phyloP scores from a whole-genome alignment of 1,140 invertebrate genomes.

The Adelges cooleyi region DNA sequence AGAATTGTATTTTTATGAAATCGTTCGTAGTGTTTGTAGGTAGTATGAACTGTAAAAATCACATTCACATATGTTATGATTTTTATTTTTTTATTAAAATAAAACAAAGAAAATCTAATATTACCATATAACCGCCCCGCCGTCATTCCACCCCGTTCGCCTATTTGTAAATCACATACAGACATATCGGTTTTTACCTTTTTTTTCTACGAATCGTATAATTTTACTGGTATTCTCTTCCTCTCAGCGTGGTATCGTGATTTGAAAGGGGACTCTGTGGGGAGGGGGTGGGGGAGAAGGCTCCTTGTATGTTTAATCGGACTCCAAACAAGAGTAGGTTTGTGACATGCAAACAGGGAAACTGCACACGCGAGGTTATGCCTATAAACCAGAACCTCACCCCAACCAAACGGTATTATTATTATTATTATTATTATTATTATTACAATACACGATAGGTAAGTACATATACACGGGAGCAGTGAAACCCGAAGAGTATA shows the following conservation, averaged over 20 bases:
- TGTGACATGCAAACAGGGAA: constrained; percentile 19
- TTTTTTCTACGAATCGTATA: constrained; percentile 24
- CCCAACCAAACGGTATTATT: background rate
- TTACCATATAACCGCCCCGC: background rate
- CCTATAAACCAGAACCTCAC: constrained; percentile 6
- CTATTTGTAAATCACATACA: constrained; percentile 8
- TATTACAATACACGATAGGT: background rate
- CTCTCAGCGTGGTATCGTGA: constrained; percentile 1
- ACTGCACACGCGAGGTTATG: background rate
- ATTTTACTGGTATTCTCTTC: constrained; percentile 14
- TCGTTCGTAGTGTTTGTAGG: no score
- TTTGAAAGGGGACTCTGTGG: background rate
- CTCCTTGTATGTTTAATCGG: background rate
- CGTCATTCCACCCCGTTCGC: background rate
- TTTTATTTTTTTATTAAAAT: no score
- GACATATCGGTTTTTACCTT: background rate
- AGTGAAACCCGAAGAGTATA: no score
- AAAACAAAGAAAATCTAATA: no score
- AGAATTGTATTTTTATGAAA: no score
- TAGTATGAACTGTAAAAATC: no score
- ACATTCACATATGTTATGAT: no score
- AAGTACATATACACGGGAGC: no score
- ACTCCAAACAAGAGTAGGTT: constrained; percentile 18
- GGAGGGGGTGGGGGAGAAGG: no score
- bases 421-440: constrained; percentile 3